Base-by-base conservation (phyloP, 2,113 vertebrate genomes). In the Anguilla japonica region DNA sequence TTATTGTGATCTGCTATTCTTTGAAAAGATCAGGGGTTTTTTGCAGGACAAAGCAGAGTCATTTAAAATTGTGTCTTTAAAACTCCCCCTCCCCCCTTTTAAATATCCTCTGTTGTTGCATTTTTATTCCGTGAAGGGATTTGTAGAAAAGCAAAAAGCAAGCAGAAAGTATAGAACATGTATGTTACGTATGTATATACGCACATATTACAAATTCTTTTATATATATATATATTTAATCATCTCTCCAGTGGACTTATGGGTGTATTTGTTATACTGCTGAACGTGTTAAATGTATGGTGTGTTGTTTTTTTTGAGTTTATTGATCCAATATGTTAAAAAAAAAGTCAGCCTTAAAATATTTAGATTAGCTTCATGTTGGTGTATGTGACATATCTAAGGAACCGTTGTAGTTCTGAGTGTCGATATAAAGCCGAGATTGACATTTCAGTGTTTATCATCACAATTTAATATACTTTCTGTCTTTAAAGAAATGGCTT, bases 401-500 rank as follows among this genome's bases (percentile, higher is more conserved):
- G 87, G 22, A 85, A 85, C 39, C 43, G 34, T 41, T 83, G 79
- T 81, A 75, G 53, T 75, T 84, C 89, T 91, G 83, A 88, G 87
- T 89, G 81, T 91, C 87, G 87, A 41, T 86, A 81, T 87, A 20
- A 86, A 87, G 41, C 18, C 82, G 82, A 89, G 40, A 83, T 81
- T 86, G 34, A 87, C 57, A 85, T 88, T 89, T 82, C 88, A 87
- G 41, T 90, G 89, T 91, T 90, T 85, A 87, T 89, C 79, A 63
- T 91, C 56, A 88, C 87, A 90, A 87, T 34, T 91, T 50, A 89
- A 89, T 92, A 91, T 87, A 93, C 57, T 84, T 90, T 53, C 22
- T 85, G 67, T 89, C 83, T 89, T 91, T 86, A 88, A 90, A 90
- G 63, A 90, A 34, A 50, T 78, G 53, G 8, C 13, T 39, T 50